Evolutionary conservation across 2,113 vertebrate genomes (phyloP).

Genomic region (Saguinus midas): DNA sequence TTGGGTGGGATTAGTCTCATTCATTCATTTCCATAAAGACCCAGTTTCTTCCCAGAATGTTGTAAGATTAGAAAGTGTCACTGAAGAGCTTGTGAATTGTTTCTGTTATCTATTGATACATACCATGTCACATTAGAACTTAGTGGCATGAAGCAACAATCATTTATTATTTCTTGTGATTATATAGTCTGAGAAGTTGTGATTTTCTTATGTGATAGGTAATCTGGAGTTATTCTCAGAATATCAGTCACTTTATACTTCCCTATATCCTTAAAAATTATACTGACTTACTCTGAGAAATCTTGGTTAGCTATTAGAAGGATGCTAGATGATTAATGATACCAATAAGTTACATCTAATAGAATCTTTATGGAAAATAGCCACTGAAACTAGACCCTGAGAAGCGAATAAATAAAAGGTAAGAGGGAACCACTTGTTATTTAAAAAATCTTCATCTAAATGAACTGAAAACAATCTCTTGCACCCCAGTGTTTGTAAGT

Average conservation of each 20-base stretch:
- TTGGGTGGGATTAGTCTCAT: background rate
- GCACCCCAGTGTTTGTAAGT: background rate
- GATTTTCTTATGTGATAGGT: background rate
- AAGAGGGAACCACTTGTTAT: background rate
- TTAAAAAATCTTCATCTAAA: background rate
- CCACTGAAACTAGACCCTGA: background rate
- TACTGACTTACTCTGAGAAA: slow-evolving; percentile 12
- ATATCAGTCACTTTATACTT: background rate
- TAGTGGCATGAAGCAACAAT: background rate
- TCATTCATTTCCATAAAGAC: background rate
- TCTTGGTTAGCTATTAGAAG: background rate
- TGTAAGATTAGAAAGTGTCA: background rate
- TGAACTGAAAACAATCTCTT: background rate
- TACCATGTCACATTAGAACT: background rate
- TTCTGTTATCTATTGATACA: background rate
- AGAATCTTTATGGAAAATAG: slow-evolving; percentile 26
- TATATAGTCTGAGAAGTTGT: background rate
- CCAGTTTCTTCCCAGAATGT: background rate
- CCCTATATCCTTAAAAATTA: background rate
- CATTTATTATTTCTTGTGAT: background rate
- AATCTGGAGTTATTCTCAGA: background rate
- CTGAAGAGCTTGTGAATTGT: background rate
- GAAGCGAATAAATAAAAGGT: background rate
- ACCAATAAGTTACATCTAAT: background rate
- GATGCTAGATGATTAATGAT: slow-evolving; percentile 22